These are phyloP conservation scores for Anagrus nilaparvatae DNA, from an alignment of 1,140 invertebrate species.

Conservation along the genomic window DNA sequence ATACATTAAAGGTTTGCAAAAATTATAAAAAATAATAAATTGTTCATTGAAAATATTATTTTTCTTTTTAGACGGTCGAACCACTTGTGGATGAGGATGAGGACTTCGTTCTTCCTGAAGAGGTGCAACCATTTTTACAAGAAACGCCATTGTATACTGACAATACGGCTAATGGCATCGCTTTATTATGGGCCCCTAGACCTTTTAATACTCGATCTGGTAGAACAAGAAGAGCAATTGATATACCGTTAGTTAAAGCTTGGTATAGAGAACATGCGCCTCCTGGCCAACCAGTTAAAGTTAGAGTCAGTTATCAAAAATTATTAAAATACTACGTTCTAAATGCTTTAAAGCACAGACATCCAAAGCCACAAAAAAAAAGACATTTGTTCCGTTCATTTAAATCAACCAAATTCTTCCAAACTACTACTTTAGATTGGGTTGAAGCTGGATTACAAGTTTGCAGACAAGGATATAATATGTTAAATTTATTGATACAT, in stretches of 20 bases:
- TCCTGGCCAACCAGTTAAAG: conserved; percentile 97
- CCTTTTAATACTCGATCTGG: conserved; percentile 95
- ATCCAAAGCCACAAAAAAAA: conserved; percentile 98
- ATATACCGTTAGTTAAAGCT: conserved; percentile 92
- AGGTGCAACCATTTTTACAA: conserved; percentile 84
- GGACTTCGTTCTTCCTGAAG: conserved; percentile 86
- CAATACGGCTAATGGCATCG: conserved; percentile 98
- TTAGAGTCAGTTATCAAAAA: conserved; percentile 98
- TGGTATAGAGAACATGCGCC: conserved; percentile 99
- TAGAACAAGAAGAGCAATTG: conserved; percentile 79
- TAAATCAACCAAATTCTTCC: conserved; percentile 99
- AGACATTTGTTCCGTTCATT: conserved; percentile 97
- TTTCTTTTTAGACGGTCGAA: conserved; percentile 54
- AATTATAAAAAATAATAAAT: too few species aligned
- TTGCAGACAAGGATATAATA: conserved; percentile 98
- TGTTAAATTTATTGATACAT: conserved; percentile 98
- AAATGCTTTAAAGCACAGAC: conserved; percentile 93
- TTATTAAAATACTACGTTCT: conserved; percentile 96
- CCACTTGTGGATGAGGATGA: conserved; percentile 87
- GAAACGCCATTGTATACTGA: conserved; percentile 95
- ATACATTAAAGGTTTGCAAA: conserved; percentile 68
- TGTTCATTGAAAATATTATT: conserved; percentile 8
- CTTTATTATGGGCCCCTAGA: conserved; percentile 94
- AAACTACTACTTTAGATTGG: conserved; percentile 98
- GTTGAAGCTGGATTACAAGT: conserved; percentile 97